A percentile compares a stretch with the other conserved stretches of the same genome.
These are phyloP conservation scores for Dryobota labecula DNA, from an alignment of 2,888 invertebrate species.

Conservation along the genomic window DNA sequence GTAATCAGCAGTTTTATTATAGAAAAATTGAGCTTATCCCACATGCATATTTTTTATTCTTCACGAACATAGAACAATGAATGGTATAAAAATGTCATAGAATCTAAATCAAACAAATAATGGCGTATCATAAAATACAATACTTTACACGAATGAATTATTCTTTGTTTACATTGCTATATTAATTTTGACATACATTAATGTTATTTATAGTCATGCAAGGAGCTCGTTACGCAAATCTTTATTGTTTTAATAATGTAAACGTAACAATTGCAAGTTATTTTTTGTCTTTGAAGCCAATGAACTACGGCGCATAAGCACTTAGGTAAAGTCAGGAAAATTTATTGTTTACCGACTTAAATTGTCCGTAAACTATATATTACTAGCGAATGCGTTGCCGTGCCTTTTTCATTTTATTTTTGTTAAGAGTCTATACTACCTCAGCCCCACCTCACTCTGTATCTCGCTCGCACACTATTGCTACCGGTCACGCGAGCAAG, in stretches of 20 bases:
- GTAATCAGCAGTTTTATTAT: no score
- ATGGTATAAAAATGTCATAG: background rate
- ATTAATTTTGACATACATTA: constrained; percentile 42
- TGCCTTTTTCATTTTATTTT: no score
- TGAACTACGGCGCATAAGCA: background rate
- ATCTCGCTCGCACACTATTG: no score
- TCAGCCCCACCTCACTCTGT: no score
- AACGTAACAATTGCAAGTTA: background rate
- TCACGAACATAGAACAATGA: background rate
- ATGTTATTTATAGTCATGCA: constrained; percentile 52
- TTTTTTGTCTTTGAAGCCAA: background rate
- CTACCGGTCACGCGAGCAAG: no score
- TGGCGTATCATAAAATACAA: constrained; percentile 7
- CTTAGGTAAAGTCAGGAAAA: background rate
- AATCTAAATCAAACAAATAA: constrained; percentile 25
- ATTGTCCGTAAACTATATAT: no score
- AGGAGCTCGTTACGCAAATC: constrained; percentile 46
- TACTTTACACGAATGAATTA: constrained; percentile 30
- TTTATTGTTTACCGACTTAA: no score
- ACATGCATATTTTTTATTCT: background rate
- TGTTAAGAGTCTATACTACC: no score
- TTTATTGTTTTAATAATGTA: constrained; percentile 14
- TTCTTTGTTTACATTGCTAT: constrained; percentile 36
- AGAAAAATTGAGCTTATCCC: no score
- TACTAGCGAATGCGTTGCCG: no score